phyloP scores from a whole-genome alignment of 64 coral and sea anemone genomes.

The Actinia equina region DNA sequence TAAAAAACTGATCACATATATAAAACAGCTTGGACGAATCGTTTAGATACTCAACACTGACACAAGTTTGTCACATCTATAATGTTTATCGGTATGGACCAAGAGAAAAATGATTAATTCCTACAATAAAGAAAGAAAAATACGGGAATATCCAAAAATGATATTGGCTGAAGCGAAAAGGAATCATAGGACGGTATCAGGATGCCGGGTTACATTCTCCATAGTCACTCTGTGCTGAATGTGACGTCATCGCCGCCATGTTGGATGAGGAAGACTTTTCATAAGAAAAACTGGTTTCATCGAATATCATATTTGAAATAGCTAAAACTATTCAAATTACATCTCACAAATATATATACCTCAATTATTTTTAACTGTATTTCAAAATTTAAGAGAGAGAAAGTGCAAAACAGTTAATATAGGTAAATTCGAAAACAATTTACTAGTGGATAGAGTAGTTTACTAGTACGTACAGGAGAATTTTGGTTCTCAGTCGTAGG shows the following conservation, averaged over 20 bases:
- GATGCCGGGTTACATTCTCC: too few species aligned
- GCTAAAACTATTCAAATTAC: neutral
- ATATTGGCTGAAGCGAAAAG: neutral
- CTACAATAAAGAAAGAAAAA: neutral
- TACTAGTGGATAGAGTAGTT: too few species aligned
- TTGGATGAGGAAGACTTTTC: neutral
- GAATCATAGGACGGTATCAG: neutral
- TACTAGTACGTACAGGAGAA: too few species aligned
- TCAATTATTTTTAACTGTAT: neutral
- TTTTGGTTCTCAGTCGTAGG: too few species aligned
- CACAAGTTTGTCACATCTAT: neutral
- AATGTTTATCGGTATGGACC: conserved; percentile 8
- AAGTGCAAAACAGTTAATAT: neutral
- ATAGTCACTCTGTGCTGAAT: neutral
- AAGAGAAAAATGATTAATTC: neutral
- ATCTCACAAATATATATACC: neutral
- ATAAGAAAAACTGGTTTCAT: neutral
- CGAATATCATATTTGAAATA: neutral
- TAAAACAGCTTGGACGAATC: neutral
- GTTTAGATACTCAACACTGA: neutral
- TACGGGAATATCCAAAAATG: neutral
- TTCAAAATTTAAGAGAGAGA: neutral
- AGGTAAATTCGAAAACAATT: too few species aligned
- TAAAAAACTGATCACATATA: neutral
- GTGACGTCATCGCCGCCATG: neutral